phyloP scores from a whole-genome alignment of 2,797 vertebrate species.

The Syndactyla subalaris region DNA sequence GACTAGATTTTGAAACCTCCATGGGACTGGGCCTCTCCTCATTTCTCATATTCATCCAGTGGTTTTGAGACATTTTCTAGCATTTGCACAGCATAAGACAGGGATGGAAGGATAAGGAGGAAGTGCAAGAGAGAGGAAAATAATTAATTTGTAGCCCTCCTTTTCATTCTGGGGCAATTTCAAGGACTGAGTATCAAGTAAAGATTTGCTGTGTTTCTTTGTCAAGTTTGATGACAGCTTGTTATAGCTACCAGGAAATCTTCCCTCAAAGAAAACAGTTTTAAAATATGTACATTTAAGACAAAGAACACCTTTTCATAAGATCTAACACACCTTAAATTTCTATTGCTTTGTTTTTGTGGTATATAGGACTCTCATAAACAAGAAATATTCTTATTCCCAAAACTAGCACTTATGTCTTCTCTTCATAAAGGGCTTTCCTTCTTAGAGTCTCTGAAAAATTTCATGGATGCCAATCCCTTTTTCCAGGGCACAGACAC shows the following conservation, averaged over 20 bases:
- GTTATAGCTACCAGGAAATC: neutral
- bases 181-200: neutral
- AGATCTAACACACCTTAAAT: neutral
- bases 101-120: neutral
- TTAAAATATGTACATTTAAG: neutral
- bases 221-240: neutral
- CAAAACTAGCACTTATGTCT: neutral
- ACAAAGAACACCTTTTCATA: neutral
- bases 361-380: neutral
- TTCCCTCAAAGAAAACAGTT: neutral
- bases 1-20: neutral
- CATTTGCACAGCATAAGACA: neutral
- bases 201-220: neutral
- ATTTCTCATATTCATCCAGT: neutral
- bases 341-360: neutral
- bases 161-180: neutral
- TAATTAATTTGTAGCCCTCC: neutral
- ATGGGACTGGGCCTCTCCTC: neutral
- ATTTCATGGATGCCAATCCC: neutral
- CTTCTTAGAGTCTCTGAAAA: neutral
- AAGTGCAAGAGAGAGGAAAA: neutral
- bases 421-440: neutral
- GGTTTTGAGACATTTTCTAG: neutral
- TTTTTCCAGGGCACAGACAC: neutral
- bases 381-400: neutral